Evolutionary conservation across 1,140 invertebrate genomes (phyloP), one percentile per base, ranked within the genome.

Genomic region (Tetramorium parvispinum): DNA sequence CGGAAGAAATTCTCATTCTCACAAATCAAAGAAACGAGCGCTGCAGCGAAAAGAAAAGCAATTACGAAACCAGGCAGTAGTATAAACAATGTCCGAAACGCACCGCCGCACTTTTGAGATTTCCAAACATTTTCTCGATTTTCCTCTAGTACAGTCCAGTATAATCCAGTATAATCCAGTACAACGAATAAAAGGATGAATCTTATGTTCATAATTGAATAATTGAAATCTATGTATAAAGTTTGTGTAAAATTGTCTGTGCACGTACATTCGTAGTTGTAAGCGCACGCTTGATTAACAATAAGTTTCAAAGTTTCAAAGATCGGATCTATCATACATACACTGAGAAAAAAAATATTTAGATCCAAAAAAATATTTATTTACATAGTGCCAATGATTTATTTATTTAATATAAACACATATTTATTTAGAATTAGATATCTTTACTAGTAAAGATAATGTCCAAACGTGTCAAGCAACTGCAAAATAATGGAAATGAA

Each of bases 1-100:
- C 61, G 43, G 63, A 68, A 68, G 51, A 70, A 71, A 59, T 53
- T 79, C 18, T 79, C 7, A n/a, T 51, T 73, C 11, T 55, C 2
- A 59, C 37, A 70, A 70, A 32, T 40, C 0, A 32, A 66, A 82
- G 40, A 73, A 32, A 59, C 7, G 16, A 57, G 40, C 18, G 1
- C 16, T 13, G 24, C 13, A 18, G 8, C n/a, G n/a, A n/a, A 7
- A 57, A 21, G 59, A 82, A 68, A 82, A 59, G 11, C 21, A 73
- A 82, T 82, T 73, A 82, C 18, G 66, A 82, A 82, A 73, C 21
- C 24, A 18, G 8, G 10, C 8, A 46, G 11, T 6, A 70, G 1
- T 5, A 73, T 71, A 82, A 27, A 57, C 32, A 21, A 55, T 70
- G 43, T 11, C 3, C 43, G 51, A 70, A 57, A 55, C 43, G 46